Conservation (phyloP, 2,797 vertebrate species). For the Dryobates pubescens region DNA sequence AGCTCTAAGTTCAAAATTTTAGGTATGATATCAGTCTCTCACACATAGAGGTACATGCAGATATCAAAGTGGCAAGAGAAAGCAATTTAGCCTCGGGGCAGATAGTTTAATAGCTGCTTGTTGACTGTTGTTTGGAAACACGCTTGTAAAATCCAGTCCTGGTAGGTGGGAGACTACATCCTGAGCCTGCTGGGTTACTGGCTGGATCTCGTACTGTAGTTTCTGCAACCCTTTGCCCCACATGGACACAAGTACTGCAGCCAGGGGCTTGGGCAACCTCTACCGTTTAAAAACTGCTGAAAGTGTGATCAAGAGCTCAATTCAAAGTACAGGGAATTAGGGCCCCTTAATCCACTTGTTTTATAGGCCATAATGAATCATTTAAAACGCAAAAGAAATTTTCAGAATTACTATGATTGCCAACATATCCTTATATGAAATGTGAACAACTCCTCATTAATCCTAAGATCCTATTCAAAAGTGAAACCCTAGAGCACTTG, state of each 20-base stretch:
- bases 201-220: neutral
- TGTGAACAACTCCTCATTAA: neutral
- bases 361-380: neutral
- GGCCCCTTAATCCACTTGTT: neutral
- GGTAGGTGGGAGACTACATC: neutral
- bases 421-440: neutral
- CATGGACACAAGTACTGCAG: neutral
- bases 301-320: neutral
- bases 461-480: neutral
- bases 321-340: neutral
- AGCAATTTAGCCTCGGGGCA: neutral
- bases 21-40: neutral
- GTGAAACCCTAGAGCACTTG: neutral
- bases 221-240: neutral
- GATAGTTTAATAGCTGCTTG: neutral
- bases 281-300: neutral
- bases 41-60: neutral
- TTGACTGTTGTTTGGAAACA: neutral
- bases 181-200: neutral
- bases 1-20: slow-evolving; percentile 29
- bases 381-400: neutral
- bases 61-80: neutral
- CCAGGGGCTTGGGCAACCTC: neutral
- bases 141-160: neutral
- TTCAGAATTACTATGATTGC: neutral